Conservation (phyloP, 2,888 invertebrate genomes). For the Sphinx pinastri region DNA sequence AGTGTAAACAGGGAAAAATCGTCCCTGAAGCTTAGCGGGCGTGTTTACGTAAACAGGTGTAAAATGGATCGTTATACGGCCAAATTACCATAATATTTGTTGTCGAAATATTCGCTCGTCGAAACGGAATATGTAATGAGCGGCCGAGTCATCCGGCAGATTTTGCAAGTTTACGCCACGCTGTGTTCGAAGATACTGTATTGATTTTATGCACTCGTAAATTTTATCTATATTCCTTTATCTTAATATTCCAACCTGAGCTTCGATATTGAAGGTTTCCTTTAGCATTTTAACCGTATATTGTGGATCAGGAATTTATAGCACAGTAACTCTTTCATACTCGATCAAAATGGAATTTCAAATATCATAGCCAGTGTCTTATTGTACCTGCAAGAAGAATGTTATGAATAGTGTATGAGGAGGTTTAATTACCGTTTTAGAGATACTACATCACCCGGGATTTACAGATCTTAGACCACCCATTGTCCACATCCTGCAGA, state of each 20-base stretch:
- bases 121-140: slow-evolving; percentile 77
- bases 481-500: no score
- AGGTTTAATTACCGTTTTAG: no score
- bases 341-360: no score
- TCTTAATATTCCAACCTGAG: background rate
- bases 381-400: no score
- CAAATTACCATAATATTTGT: slow-evolving; percentile 80
- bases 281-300: background rate
- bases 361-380: no score
- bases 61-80: slow-evolving; percentile 76
- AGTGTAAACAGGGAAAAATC: slow-evolving; percentile 58
- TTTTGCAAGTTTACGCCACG: slow-evolving; percentile 66
- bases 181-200: slow-evolving; percentile 63
- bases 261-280: background rate
- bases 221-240: slow-evolving; percentile 53
- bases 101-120: slow-evolving; percentile 77
- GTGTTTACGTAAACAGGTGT: slow-evolving; percentile 80
- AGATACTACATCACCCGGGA: no score
- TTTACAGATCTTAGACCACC: no score
- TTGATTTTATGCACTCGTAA: slow-evolving; percentile 68
- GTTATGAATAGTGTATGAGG: no score
- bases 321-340: no score
- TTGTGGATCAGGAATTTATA: background rate
- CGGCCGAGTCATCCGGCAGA: slow-evolving; percentile 63
- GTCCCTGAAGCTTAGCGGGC: slow-evolving; percentile 66